These are phyloP conservation scores for Pipistrellus kuhlii DNA, from an alignment of 2,797 vertebrate genomes.

Conservation along the genomic window DNA sequence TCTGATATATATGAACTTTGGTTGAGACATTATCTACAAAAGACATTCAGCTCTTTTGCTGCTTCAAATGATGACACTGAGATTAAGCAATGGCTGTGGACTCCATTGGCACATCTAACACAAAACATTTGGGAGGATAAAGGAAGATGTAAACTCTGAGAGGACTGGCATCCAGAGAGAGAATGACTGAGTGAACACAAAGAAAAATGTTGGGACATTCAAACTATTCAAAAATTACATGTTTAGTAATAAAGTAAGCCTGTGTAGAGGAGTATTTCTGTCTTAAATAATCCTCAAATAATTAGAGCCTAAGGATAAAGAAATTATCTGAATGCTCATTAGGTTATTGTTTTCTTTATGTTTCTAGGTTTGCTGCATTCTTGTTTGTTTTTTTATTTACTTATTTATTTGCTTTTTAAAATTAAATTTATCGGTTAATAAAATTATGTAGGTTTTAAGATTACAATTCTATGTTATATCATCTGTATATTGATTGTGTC, in stretches of 20 bases:
- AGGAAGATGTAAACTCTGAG: not conserved
- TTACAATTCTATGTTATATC: not conserved
- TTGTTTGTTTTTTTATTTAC: not conserved
- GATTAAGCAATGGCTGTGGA: not conserved
- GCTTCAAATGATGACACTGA: not conserved
- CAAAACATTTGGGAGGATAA: not conserved
- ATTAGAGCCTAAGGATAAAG: not conserved
- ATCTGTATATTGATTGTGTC: not conserved
- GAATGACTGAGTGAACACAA: not conserved
- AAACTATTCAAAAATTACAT: not conserved
- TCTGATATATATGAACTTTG: not conserved
- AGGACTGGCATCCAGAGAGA: not conserved
- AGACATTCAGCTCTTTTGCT: not conserved
- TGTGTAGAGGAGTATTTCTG: not conserved
- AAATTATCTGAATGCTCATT: not conserved
- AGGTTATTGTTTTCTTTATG: not conserved
- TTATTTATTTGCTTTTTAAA: not conserved
- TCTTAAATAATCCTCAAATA: not conserved
- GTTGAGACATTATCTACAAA: not conserved
- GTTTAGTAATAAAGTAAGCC: conserved; percentile 4
- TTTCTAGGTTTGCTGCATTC: not conserved
- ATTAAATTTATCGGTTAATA: not conserved
- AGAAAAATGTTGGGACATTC: not conserved
- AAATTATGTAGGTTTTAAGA: not conserved
- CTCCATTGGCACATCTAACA: no score